Base-by-base conservation (phyloP, 37 sponge, comb jelly and placozoan species). In the Amphimedon queenslandica region DNA sequence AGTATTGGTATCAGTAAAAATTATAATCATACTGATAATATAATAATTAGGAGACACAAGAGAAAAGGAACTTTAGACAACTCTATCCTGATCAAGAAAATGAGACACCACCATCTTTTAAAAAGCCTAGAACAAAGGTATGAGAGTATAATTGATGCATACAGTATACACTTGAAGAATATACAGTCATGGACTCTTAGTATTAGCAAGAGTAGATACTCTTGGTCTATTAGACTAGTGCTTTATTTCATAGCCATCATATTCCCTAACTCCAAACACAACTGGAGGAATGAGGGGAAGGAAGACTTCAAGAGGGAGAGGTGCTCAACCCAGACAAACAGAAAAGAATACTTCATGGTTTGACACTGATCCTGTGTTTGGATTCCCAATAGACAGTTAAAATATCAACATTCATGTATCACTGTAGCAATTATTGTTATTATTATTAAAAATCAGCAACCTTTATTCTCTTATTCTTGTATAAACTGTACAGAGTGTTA, bases 331-430 rank as follows among this genome's bases (percentile, higher is more conserved):
- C 32, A 72, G 36, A 35, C 38, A 30, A 36, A 30, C 27, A 4
- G 38, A 4, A 24, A 42, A 74, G 37, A 74, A 82, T n/a, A 65
- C 73, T 37, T 84, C 91, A 0, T 90, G 91, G 91, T 90, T 90
- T 90, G 91, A 90, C 20, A 37, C 69, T 37, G 91, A 90, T 55
- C 69, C 86, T 16, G 82, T 85, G 55, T 90, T 82, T 78, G 86
- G 86, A 0, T 81, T 90, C 63, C 67, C 67, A 4, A 67, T 69
- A 31, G 78, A 90, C 18, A 82, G 84, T 74, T 81, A 82, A 47
- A n/a, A n/a, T n/a, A n/a, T n/a, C n/a, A n/a, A n/a, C n/a, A n/a
- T n/a, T n/a, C n/a, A n/a, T n/a, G n/a, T n/a, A n/a, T n/a, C n/a
- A n/a, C n/a, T n/a, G n/a, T n/a, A n/a, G n/a, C n/a, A n/a, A n/a